phyloP scores from a whole-genome alignment of 1,140 invertebrate genomes.

The Heliothis subflexa region DNA sequence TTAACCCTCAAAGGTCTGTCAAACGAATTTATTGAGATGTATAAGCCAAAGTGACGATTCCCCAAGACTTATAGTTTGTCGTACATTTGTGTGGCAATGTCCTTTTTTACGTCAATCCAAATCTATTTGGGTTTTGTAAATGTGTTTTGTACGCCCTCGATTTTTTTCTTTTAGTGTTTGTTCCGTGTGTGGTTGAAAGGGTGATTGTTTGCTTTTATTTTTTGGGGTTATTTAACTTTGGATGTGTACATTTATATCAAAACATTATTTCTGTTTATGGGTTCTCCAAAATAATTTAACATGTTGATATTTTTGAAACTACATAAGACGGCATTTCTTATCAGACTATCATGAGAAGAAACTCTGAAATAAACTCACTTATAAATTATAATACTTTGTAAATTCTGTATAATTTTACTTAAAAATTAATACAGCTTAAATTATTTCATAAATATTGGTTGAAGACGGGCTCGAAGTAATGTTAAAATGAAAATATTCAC shows the following conservation, averaged over 20 bases:
- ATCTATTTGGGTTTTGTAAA: slow-evolving; percentile 46
- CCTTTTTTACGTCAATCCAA: slow-evolving; percentile 47
- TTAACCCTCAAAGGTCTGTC: slow-evolving; percentile 55
- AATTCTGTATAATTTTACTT: too few species aligned
- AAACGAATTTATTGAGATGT: slow-evolving; percentile 65
- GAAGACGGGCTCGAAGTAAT: background rate
- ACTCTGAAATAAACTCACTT: too few species aligned
- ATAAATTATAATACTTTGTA: too few species aligned
- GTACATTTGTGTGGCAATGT: slow-evolving; percentile 42
- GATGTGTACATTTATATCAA: background rate
- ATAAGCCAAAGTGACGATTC: slow-evolving; percentile 55
- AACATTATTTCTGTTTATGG: too few species aligned
- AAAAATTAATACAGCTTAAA: too few species aligned
- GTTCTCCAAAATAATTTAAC: too few species aligned
- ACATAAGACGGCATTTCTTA: too few species aligned
- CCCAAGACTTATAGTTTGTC: slow-evolving; percentile 45
- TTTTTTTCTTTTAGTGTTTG: slow-evolving; percentile 28
- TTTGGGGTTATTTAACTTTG: background rate
- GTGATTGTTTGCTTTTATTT: slow-evolving; percentile 5
- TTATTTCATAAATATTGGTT: too few species aligned
- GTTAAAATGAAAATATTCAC: background rate
- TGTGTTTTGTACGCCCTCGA: slow-evolving; percentile 32
- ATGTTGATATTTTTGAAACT: too few species aligned
- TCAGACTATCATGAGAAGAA: too few species aligned
- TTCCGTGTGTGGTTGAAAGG: background rate